Conservation (phyloP, 2,797 vertebrate species). For the Artibeus lituratus region DNA sequence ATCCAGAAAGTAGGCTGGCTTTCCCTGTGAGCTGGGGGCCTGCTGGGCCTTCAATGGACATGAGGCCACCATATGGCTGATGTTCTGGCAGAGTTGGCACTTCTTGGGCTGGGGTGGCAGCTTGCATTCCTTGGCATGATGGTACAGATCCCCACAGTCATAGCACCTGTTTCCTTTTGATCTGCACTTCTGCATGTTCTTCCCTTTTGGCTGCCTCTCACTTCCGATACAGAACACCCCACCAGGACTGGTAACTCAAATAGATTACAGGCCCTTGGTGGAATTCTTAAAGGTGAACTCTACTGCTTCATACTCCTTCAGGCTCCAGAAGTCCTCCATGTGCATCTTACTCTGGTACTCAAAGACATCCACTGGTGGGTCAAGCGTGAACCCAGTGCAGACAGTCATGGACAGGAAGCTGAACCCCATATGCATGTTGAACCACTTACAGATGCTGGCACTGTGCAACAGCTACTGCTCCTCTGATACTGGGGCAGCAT, state of each 20-base stretch:
- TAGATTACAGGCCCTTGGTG: conserved; percentile 94
- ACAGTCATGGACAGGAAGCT: conserved; percentile 96
- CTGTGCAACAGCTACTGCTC: conserved; percentile 83
- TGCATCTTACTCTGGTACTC: conserved; percentile 93
- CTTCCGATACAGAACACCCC: conserved; percentile 94
- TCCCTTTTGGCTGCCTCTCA: conserved; percentile 93
- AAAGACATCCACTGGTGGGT: conserved; percentile 85
- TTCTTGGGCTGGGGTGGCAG: conserved; percentile 97
- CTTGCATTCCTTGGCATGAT: conserved; percentile 98
- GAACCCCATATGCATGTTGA: conserved; percentile 97
- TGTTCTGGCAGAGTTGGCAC: conserved; percentile 98
- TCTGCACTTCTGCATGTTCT: conserved; percentile 93
- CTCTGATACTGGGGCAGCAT: too few relatives aligned
- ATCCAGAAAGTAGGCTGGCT: conserved; percentile 85
- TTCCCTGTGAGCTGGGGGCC: conserved; percentile 91
- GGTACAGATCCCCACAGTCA: conserved; percentile 96
- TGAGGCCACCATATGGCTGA: conserved; percentile 96
- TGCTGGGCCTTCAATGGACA: conserved; percentile 94
- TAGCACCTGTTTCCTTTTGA: conserved; percentile 98
- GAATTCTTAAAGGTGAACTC: conserved; percentile 98
- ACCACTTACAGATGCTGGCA: conserved; percentile 94
- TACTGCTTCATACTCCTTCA: conserved; percentile 95
- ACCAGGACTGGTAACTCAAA: conserved; percentile 92
- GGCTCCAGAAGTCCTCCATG: conserved; percentile 98
- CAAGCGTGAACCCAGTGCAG: conserved; percentile 88